These are phyloP conservation scores for Heliothis virescens DNA, from an alignment of 1,140 invertebrate genomes.

Conservation along the genomic window DNA sequence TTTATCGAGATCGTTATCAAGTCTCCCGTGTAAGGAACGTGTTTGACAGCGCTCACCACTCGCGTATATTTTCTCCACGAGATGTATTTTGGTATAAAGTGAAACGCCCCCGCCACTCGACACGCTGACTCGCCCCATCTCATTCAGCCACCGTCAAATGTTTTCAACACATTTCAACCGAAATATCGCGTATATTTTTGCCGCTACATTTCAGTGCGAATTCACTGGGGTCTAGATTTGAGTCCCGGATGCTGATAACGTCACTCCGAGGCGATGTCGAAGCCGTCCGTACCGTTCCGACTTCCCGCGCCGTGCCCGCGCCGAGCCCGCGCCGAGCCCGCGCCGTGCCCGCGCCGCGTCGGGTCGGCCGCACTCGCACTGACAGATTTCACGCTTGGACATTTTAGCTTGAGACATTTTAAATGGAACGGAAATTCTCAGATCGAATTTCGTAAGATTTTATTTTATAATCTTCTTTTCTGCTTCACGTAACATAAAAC, in stretches of 20 bases:
- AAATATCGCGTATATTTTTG: slow-evolving; percentile 30
- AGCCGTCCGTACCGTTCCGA: not conserved
- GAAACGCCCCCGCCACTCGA: not conserved
- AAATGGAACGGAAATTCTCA: slow-evolving; percentile 46
- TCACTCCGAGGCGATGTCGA: slow-evolving; percentile 24
- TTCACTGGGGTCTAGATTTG: slow-evolving; percentile 22
- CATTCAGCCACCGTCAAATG: slow-evolving; percentile 3
- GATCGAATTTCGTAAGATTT: slow-evolving; percentile 39
- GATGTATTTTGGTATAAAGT: not conserved
- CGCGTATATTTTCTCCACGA: not conserved
- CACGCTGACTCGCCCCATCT: not conserved
- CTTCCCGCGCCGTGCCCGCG: not conserved
- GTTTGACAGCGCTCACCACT: not conserved
- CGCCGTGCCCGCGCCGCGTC: slow-evolving; percentile 1
- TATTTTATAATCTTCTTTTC: slow-evolving; percentile 39
- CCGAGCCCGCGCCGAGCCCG: not conserved
- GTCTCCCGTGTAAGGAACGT: not conserved
- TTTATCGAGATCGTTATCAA: slow-evolving; percentile 7
- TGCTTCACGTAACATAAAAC: slow-evolving; percentile 24
- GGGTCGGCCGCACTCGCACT: slow-evolving; percentile 10
- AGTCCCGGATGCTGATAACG: slow-evolving; percentile 45
- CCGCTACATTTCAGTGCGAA: slow-evolving; percentile 6
- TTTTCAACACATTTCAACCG: not conserved
- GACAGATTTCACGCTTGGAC: slow-evolving; percentile 54
- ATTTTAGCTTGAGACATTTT: slow-evolving; percentile 53